Percentiles rank a stretch among this genome's conserved stretches.
These are phyloP conservation scores for Taeniopygia guttata DNA, from an alignment of 2,797 vertebrate genomes.

Conservation along the genomic window DNA sequence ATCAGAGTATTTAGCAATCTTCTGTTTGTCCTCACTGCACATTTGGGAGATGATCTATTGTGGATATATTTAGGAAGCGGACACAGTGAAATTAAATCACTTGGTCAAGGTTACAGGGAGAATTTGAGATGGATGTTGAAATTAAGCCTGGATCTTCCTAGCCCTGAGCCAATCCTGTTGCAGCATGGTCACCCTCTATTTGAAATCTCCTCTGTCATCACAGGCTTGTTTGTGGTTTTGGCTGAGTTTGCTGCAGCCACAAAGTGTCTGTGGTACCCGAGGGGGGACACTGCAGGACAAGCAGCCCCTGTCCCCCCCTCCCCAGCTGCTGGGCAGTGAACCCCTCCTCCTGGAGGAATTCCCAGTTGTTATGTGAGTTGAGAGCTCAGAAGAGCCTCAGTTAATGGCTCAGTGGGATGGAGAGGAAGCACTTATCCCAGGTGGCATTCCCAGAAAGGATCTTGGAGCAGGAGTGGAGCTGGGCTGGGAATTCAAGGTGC, in stretches of 20 bases:
- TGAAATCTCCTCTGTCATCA: background rate
- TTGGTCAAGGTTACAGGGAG: conserved; percentile 24
- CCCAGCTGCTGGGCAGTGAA: background rate
- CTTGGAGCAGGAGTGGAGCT: background rate
- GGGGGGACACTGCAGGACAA: background rate
- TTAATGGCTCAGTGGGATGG: background rate
- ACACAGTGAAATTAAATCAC: background rate
- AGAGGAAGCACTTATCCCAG: background rate
- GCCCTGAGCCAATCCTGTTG: background rate
- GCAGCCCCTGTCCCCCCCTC: background rate
- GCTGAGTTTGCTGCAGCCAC: background rate
- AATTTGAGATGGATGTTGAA: conserved; percentile 16
- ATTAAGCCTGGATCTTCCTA: background rate
- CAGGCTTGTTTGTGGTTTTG: background rate
- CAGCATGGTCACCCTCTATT: background rate
- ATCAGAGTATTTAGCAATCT: background rate
- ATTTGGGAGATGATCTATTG: background rate
- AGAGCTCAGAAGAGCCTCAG: background rate
- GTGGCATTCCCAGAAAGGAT: rapidly evolving
- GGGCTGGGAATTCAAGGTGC: background rate
- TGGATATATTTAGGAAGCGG: background rate
- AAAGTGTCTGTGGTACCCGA: background rate
- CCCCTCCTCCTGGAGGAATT: background rate
- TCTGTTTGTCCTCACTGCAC: background rate
- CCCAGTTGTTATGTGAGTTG: background rate